A percentile compares a stretch with the other conserved stretches of the same genome.
phyloP scores from a whole-genome alignment of 1,140 invertebrate genomes.

The Chlorops oryzae region DNA sequence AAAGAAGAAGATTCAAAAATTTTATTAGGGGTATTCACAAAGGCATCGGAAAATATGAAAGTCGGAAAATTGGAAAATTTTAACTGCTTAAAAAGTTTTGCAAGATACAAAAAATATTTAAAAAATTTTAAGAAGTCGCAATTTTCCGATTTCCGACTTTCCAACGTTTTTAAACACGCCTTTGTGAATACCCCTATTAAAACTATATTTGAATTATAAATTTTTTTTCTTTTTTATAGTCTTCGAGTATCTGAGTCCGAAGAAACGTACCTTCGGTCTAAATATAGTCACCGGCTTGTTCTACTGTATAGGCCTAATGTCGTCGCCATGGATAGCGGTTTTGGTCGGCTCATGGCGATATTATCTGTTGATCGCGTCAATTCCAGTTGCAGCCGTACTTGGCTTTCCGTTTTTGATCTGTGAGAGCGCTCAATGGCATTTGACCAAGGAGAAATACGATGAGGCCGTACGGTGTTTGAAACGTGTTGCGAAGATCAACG shows the following conservation, averaged over 20 bases:
- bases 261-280: slow-evolving; percentile 53
- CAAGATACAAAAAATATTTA: too few relatives aligned
- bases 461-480: slow-evolving; percentile 52
- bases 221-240: slow-evolving; percentile 43
- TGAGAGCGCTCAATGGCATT: slow-evolving; percentile 58
- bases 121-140: too few relatives aligned
- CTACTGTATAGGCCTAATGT: slow-evolving; percentile 52
- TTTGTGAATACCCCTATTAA: too few relatives aligned
- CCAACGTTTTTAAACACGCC: too few relatives aligned
- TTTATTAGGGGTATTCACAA: too few relatives aligned
- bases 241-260: slow-evolving; percentile 55
- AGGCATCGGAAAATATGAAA: too few relatives aligned
- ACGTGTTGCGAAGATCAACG: slow-evolving; percentile 55
- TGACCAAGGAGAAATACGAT: slow-evolving; percentile 52
- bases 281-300: slow-evolving; percentile 56
- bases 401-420: slow-evolving; percentile 52
- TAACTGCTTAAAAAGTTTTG: too few relatives aligned
- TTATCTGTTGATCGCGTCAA: slow-evolving; percentile 50
- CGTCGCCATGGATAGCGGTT: slow-evolving; percentile 55
- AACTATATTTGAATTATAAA: background rate
- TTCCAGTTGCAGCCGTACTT: slow-evolving; percentile 49
- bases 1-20: background rate
- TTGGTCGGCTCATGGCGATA: slow-evolving; percentile 51
- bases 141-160: too few relatives aligned
- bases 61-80: too few relatives aligned